Percentiles rank a stretch among this genome's conserved stretches.
phyloP scores from a whole-genome alignment of 2,888 invertebrate genomes.

The Poecilus cupreus region DNA sequence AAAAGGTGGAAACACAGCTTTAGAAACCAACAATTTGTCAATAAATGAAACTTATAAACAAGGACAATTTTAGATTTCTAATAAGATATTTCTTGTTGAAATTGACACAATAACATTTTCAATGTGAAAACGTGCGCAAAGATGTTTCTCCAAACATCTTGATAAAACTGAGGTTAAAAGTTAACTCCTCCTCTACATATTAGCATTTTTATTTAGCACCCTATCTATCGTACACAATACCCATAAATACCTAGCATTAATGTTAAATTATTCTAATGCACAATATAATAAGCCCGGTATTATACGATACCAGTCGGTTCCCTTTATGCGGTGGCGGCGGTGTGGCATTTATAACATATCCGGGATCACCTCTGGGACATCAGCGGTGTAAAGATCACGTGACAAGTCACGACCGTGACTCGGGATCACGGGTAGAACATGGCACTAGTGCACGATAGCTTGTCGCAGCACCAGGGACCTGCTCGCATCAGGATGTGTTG shows the following conservation, averaged over 20 bases:
- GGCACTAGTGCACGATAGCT: not conserved
- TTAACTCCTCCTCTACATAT: not conserved
- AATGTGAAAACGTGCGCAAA: too few species aligned
- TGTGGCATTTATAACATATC: slow-evolving; percentile 19
- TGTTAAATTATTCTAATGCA: slow-evolving; percentile 5
- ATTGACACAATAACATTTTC: too few species aligned
- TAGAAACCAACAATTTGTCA: too few species aligned
- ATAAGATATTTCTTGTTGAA: too few species aligned
- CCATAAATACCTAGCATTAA: slow-evolving; percentile 10
- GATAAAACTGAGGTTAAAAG: slow-evolving; percentile 10
- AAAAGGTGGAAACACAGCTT: too few species aligned
- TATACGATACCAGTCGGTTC: not conserved
- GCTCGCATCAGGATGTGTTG: too few species aligned
- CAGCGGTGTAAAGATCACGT: slow-evolving; percentile 39
- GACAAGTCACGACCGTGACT: slow-evolving; percentile 42
- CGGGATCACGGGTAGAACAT: slow-evolving; percentile 17
- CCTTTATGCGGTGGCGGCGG: not conserved
- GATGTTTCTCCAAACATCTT: not conserved
- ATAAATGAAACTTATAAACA: too few species aligned
- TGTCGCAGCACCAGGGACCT: too few species aligned
- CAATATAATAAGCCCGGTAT: not conserved
- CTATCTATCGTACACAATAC: not conserved
- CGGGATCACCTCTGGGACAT: slow-evolving; percentile 28
- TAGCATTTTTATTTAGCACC: not conserved
- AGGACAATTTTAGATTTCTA: too few species aligned